phyloP scores from a whole-genome alignment of 2,113 vertebrate genomes.

The Actinemys pallida region DNA sequence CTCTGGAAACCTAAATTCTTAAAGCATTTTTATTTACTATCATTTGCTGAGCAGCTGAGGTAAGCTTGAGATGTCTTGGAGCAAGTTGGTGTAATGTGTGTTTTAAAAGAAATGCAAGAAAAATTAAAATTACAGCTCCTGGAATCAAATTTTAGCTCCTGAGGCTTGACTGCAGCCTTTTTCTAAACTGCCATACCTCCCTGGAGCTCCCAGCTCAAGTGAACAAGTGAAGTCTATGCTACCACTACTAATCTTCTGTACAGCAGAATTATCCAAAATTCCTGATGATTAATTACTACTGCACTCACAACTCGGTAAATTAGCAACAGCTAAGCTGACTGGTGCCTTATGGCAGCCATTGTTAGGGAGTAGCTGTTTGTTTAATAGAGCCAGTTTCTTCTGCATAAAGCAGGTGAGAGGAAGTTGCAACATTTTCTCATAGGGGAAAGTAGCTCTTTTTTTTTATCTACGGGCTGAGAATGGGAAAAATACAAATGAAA shows the following conservation, averaged over 20 bases:
- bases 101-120: background rate
- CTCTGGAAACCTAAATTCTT: fast-evolving
- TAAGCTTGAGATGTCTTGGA: fast-evolving
- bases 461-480: background rate
- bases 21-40: background rate
- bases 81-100: background rate
- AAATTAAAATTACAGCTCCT: background rate
- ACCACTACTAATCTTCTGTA: background rate
- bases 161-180: background rate
- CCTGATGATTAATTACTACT: background rate
- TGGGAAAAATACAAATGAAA: background rate
- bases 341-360: background rate
- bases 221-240: fast-evolving
- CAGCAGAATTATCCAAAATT: background rate
- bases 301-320: background rate
- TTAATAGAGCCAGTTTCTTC: fast-evolving
- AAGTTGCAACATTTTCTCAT: background rate
- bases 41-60: background rate
- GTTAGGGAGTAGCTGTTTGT: background rate
- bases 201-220: background rate
- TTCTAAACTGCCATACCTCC: background rate
- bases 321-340: background rate
- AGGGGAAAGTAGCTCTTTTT: background rate
- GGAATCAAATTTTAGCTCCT: background rate
- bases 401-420: background rate